phyloP scores from a whole-genome alignment of 2,797 vertebrate genomes.

The Xenops minutus region DNA sequence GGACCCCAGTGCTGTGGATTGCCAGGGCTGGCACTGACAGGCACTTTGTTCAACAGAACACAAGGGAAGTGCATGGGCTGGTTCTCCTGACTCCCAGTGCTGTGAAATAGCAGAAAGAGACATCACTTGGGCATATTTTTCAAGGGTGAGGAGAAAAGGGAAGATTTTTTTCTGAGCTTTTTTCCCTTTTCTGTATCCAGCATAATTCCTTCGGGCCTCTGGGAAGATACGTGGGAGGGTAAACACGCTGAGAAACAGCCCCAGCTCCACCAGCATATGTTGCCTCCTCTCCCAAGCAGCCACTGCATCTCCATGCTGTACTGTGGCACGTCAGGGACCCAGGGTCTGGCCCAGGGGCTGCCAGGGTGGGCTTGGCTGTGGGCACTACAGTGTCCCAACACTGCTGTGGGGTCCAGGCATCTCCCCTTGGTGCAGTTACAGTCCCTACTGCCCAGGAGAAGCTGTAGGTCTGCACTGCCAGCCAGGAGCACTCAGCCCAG shows the following conservation, averaged over 20 bases:
- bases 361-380: background rate
- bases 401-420: accelerated
- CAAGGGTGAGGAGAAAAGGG: background rate
- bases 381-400: accelerated
- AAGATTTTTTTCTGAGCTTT: background rate
- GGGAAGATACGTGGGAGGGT: background rate
- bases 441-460: accelerated
- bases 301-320: accelerated
- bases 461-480: accelerated
- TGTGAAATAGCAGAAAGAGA: conserved; percentile 75
- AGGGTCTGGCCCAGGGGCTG: background rate
- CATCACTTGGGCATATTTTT: background rate
- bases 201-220: conserved; percentile 4
- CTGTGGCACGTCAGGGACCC: accelerated
- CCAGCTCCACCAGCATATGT: background rate
- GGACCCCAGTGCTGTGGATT: conserved; percentile 80
- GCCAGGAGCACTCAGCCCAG: accelerated
- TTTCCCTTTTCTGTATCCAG: background rate
- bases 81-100: conserved; percentile 78
- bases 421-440: background rate
- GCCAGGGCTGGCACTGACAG: conserved; percentile 86
- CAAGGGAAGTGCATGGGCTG: conserved; percentile 53
- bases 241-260: background rate
- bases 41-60: conserved; percentile 69
- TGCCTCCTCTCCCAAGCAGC: background rate